Conservation (phyloP, 1,140 invertebrate species). For the Pemphigus obesinymphae region DNA sequence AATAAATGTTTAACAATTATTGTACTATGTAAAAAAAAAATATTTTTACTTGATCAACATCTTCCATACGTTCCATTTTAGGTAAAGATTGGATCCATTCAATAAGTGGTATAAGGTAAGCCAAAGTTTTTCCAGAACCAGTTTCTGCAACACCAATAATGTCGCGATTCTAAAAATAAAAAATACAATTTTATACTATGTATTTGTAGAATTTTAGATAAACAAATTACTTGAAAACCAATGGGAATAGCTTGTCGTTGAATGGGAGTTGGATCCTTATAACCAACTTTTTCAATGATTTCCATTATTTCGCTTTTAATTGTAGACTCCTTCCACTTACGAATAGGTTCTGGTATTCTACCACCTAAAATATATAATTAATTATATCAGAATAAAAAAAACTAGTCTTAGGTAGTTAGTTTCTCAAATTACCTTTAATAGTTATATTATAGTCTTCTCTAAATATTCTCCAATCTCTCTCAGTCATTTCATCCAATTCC, state of each 20-base stretch:
- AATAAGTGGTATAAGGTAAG: constrained; percentile 94
- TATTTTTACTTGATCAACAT: constrained; percentile 68
- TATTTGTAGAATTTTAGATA: neutral
- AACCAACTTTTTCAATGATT: constrained; percentile 92
- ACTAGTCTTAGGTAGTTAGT: neutral
- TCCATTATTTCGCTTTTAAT: constrained; percentile 89
- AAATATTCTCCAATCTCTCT: constrained; percentile 99
- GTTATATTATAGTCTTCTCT: constrained; percentile 99
- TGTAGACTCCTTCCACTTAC: constrained; percentile 91
- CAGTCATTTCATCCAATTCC: constrained; percentile 89
- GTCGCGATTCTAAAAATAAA: constrained; percentile 77
- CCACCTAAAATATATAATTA: constrained; percentile 59
- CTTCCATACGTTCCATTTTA: constrained; percentile 87
- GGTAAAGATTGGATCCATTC: constrained; percentile 98
- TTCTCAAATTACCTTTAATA: constrained; percentile 68
- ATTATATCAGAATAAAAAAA: constrained; percentile 22
- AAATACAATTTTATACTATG: neutral
- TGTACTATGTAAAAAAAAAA: constrained; percentile 26
- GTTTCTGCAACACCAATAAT: constrained; percentile 99
- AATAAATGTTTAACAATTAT: neutral
- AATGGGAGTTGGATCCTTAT: constrained; percentile 98
- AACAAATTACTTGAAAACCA: constrained; percentile 63
- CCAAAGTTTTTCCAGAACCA: constrained; percentile 95
- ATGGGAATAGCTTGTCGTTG: constrained; percentile 99
- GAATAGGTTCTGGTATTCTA: constrained; percentile 91